phyloP scores from a whole-genome alignment of 2,113 vertebrate species.

The Nycticryphes semicollaris region DNA sequence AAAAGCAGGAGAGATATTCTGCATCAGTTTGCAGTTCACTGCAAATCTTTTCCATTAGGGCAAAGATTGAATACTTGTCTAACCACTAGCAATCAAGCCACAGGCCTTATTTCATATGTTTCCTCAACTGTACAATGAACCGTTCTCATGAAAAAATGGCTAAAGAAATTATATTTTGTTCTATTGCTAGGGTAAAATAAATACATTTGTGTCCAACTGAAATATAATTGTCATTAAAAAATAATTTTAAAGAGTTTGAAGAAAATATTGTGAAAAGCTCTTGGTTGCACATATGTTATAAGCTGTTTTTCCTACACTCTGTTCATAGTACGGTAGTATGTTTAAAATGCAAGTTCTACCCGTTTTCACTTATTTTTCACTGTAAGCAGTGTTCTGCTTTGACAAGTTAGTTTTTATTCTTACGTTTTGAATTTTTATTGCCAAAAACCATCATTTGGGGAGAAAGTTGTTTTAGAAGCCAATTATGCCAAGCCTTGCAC shows the following conservation, averaged over 20 bases:
- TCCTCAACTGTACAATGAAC: slow-evolving; percentile 97
- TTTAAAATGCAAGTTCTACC: slow-evolving; percentile 81
- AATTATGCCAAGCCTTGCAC: slow-evolving; percentile 80
- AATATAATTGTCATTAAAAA: slow-evolving; percentile 91
- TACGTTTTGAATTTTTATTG: slow-evolving; percentile 76
- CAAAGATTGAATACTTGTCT: slow-evolving; percentile 91
- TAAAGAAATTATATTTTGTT: slow-evolving; percentile 99
- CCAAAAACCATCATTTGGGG: slow-evolving; percentile 72
- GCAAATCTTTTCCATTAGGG: slow-evolving; percentile 87
- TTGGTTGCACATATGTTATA: slow-evolving; percentile 91
- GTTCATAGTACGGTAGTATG: slow-evolving; percentile 81
- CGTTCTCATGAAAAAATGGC: slow-evolving; percentile 94
- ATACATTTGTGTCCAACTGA: slow-evolving; percentile 88
- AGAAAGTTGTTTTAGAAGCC: slow-evolving; percentile 69
- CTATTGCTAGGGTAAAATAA: slow-evolving; percentile 99
- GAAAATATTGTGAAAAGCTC: slow-evolving; percentile 92
- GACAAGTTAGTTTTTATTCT: slow-evolving; percentile 75
- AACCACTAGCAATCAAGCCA: slow-evolving; percentile 99
- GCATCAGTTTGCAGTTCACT: slow-evolving; percentile 82
- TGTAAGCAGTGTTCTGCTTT: slow-evolving; percentile 79
- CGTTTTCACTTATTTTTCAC: slow-evolving; percentile 85
- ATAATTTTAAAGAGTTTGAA: slow-evolving; percentile 90
- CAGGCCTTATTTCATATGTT: slow-evolving; percentile 98
- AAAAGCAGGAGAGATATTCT: slow-evolving; percentile 89
- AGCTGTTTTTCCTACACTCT: slow-evolving; percentile 87